phyloP scores from a whole-genome alignment of 1,140 invertebrate species.

The Teleopsis dalmanni region DNA sequence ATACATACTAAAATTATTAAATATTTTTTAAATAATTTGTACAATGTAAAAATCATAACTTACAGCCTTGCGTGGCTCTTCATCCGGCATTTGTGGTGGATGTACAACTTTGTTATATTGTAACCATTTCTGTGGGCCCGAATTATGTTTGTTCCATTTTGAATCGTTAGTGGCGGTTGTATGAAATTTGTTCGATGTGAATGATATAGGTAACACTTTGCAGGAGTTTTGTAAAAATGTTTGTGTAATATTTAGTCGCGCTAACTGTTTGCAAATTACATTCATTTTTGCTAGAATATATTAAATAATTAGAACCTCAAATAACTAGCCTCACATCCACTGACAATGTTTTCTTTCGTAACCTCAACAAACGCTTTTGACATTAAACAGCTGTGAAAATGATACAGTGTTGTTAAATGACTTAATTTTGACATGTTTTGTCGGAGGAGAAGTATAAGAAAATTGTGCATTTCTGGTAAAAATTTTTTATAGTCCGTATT shows the following conservation, averaged over 20 bases:
- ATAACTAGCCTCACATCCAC: no score
- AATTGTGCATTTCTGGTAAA: no score
- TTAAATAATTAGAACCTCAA: no score
- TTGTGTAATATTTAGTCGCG: conserved; percentile 2
- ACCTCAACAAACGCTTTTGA: no score
- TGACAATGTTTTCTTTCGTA: no score
- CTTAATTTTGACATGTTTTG: no score
- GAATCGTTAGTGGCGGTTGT: conserved; percentile 20
- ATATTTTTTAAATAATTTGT: background rate
- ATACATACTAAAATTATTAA: conserved; percentile 65
- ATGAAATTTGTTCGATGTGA: conserved; percentile 20
- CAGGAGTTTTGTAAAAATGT: background rate
- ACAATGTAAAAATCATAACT: conserved; percentile 41
- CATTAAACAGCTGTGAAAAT: no score
- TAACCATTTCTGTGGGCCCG: conserved; percentile 50
- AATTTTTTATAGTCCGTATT: no score
- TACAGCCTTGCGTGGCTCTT: conserved; percentile 74
- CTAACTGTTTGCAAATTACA: conserved; percentile 1
- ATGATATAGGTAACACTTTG: background rate
- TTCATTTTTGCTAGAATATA: conserved; percentile 9
- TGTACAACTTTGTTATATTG: conserved; percentile 66
- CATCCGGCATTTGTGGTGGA: conserved; percentile 66
- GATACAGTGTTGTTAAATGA: no score
- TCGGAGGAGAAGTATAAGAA: no score
- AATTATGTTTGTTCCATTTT: conserved; percentile 37